phyloP scores from a whole-genome alignment of 1,140 invertebrate genomes.

The Hyposmocoma kahamanoa region DNA sequence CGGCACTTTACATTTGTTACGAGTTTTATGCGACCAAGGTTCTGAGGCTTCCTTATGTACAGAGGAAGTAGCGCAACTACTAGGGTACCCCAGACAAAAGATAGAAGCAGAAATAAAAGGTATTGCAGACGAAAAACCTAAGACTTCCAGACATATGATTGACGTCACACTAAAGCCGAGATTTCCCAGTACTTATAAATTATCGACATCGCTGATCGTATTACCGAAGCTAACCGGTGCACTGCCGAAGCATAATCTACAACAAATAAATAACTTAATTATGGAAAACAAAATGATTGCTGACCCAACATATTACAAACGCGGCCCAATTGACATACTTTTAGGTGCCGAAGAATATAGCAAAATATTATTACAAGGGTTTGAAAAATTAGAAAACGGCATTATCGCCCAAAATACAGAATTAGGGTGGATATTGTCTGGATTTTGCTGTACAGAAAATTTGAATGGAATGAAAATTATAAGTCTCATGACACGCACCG shows the following conservation, averaged over 20 bases:
- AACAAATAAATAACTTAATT: not conserved
- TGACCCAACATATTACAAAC: slow-evolving; percentile 6
- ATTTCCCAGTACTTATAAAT: not conserved
- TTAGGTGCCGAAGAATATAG: not conserved
- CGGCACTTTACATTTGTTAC: slow-evolving; percentile 5
- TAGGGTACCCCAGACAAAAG: slow-evolving; percentile 5
- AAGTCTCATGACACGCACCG: not conserved
- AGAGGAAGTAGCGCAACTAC: slow-evolving; percentile 6
- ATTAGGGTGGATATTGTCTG: slow-evolving; percentile 7
- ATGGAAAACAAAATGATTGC: slow-evolving; percentile 1
- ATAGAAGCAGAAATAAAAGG: slow-evolving; percentile 8
- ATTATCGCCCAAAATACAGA: slow-evolving; percentile 3
- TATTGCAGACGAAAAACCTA: slow-evolving; percentile 7
- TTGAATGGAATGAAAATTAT: not conserved
- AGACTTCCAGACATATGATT: slow-evolving; percentile 1
- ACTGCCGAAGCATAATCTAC: not conserved
- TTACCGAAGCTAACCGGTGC: not conserved
- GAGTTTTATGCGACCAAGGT: slow-evolving; percentile 10
- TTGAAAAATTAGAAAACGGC: slow-evolving; percentile 1
- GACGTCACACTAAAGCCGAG: slow-evolving; percentile 9
- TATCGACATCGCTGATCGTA: slow-evolving; percentile 3
- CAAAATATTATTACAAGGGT: not conserved
- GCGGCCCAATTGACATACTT: slow-evolving; percentile 2
- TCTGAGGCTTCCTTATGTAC: slow-evolving; percentile 9
- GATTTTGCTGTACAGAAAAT: not conserved